Percentiles rank a stretch among this genome's conserved stretches.
These are phyloP conservation scores for Pteropus alecto DNA, from an alignment of 2,113 vertebrate genomes.

Conservation along the genomic window DNA sequence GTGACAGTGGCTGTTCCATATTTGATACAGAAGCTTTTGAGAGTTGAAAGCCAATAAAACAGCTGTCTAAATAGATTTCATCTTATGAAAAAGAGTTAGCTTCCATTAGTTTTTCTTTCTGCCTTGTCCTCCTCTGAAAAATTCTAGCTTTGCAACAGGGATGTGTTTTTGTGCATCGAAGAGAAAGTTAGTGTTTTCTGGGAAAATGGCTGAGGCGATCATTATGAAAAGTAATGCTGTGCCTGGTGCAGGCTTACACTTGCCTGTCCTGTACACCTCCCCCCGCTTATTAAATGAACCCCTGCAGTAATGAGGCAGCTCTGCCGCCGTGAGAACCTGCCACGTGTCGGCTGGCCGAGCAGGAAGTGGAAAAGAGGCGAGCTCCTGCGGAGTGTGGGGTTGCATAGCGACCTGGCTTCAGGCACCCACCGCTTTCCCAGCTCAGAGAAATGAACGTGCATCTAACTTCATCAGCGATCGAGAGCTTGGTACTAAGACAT, in stretches of 20 bases:
- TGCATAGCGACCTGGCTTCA: too few species aligned
- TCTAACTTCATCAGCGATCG: background rate
- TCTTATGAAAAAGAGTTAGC: background rate
- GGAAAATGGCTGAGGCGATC: background rate
- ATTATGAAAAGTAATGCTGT: background rate
- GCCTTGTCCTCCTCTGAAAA: background rate
- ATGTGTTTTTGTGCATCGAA: background rate
- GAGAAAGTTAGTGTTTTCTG: background rate
- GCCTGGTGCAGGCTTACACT: background rate
- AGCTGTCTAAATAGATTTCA: background rate
- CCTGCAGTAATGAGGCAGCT: background rate
- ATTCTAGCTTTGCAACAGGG: background rate
- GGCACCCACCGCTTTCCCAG: background rate
- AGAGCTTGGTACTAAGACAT: background rate
- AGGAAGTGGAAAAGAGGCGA: background rate
- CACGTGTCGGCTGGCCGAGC: accelerated
- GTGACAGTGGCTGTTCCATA: background rate
- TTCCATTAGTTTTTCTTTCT: background rate
- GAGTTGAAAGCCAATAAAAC: background rate
- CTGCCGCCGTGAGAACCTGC: background rate
- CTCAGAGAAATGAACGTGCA: background rate
- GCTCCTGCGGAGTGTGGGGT: too few species aligned
- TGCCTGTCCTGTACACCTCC: background rate
- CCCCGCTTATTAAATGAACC: background rate
- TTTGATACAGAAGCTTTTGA: background rate